Conservation (phyloP, 2,797 vertebrate species). For the Leptodactylus fallax region DNA sequence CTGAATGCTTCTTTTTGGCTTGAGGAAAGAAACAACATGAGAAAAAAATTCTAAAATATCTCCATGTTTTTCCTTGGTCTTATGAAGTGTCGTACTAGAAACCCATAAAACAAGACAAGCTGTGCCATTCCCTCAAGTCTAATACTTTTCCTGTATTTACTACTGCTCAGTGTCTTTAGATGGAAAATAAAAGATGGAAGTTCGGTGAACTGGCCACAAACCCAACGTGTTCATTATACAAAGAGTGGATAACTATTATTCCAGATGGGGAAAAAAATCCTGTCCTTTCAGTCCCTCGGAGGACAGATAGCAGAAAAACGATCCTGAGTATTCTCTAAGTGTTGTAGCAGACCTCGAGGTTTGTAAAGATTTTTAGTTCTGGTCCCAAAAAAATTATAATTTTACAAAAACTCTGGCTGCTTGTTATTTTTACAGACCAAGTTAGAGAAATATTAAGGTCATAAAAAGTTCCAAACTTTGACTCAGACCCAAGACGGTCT, state of each 20-base stretch:
- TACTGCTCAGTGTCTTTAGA: conserved; percentile 38
- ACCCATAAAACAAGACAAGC: background rate
- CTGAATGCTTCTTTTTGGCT: no score
- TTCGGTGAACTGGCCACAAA: conserved; percentile 5
- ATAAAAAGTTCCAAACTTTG: background rate
- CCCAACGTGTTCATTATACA: conserved; percentile 6
- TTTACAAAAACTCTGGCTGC: background rate
- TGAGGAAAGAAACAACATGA: background rate
- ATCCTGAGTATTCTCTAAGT: conserved; percentile 1
- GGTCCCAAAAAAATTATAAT: background rate
- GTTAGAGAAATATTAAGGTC: conserved; percentile 24
- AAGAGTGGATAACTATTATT: background rate
- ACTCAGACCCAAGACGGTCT: background rate
- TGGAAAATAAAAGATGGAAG: conserved; percentile 10
- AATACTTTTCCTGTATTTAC: background rate
- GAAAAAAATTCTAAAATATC: background rate
- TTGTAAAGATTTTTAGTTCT: background rate
- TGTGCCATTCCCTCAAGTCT: background rate
- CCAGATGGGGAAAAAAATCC: conserved; percentile 34
- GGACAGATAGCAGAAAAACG: background rate
- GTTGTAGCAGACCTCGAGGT: background rate
- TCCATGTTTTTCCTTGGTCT: background rate
- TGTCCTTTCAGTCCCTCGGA: conserved; percentile 25
- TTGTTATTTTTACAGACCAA: background rate
- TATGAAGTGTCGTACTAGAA: background rate